A percentile compares a stretch with the other conserved stretches of the same genome.
These are phyloP conservation scores for Myotis planiceps DNA, from an alignment of 2,797 vertebrate genomes.

Conservation along the genomic window DNA sequence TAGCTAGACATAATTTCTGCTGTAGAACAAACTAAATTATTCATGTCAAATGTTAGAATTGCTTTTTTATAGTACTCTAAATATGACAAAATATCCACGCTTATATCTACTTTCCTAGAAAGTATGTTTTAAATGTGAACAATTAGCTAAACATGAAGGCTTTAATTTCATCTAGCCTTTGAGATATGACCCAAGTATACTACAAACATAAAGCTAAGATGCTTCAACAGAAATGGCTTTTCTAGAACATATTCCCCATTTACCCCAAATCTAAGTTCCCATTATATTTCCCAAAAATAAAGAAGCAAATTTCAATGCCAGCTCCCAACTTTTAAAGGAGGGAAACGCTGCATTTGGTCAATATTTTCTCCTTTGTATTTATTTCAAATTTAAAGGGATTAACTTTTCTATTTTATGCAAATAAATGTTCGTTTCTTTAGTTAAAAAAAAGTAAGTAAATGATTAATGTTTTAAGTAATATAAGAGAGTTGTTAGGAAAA, in stretches of 20 bases:
- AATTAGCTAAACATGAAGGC: conserved; percentile 4
- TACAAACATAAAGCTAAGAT: conserved; percentile 35
- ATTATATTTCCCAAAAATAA: background rate
- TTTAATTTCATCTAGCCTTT: conserved; percentile 49
- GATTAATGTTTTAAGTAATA: conserved; percentile 8
- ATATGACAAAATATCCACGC: conserved; percentile 37
- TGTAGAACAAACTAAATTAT: conserved; percentile 51
- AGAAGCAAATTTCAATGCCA: conserved; percentile 16
- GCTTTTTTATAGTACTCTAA: background rate
- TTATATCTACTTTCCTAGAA: conserved; percentile 39
- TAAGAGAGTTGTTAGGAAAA: background rate
- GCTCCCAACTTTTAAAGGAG: conserved; percentile 32
- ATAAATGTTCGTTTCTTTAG: background rate
- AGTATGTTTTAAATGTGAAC: background rate
- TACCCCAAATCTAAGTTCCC: background rate
- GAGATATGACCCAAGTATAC: background rate
- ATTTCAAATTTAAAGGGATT: conserved; percentile 44
- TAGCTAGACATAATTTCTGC: conserved; percentile 42
- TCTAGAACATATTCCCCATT: conserved; percentile 17
- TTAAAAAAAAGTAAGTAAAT: background rate
- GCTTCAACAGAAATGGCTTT: conserved; percentile 39
- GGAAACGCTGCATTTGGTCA: background rate
- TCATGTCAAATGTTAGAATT: background rate
- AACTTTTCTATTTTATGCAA: conserved; percentile 17
- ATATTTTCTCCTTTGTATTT: background rate